Evolutionary conservation across 1,140 invertebrate genomes (phyloP).

Genomic region (Hesperophylax magnus): DNA sequence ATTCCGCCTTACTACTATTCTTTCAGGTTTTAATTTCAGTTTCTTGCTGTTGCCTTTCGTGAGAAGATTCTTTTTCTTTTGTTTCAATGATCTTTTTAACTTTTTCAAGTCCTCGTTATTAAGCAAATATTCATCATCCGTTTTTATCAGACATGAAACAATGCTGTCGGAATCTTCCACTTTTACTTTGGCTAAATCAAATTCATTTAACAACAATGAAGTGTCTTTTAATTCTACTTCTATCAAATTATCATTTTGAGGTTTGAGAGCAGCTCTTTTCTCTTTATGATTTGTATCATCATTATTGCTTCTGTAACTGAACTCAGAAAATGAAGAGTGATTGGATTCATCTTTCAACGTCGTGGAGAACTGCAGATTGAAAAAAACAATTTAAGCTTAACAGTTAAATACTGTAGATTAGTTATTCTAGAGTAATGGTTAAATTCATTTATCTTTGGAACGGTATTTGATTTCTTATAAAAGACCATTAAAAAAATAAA

Average conservation of each 20-base stretch:
- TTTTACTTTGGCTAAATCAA: conserved; percentile 33
- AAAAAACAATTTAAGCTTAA: no score
- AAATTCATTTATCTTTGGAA: no score
- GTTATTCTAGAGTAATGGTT: no score
- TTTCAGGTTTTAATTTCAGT: conserved; percentile 4
- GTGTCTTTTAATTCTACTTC: no score
- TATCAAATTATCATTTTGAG: background rate
- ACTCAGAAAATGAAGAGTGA: conserved; percentile 16
- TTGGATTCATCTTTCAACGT: conserved; percentile 30
- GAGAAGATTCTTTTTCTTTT: background rate
- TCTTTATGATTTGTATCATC: conserved; percentile 6
- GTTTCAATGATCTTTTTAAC: conserved; percentile 7
- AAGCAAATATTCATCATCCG: conserved; percentile 19
- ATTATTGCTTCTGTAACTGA: background rate
- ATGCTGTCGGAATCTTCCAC: conserved; percentile 18
- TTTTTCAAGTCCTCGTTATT: conserved; percentile 12
- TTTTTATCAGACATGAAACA: background rate
- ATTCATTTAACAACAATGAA: background rate
- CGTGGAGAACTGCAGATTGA: no score
- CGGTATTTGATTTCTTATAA: no score
- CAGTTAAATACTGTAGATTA: no score
- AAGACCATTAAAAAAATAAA: no score
- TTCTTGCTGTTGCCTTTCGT: no score
- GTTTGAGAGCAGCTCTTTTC: background rate
- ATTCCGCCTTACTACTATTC: background rate